Conservation (phyloP, 2,888 invertebrate genomes). For the Ethmia dodecea region DNA sequence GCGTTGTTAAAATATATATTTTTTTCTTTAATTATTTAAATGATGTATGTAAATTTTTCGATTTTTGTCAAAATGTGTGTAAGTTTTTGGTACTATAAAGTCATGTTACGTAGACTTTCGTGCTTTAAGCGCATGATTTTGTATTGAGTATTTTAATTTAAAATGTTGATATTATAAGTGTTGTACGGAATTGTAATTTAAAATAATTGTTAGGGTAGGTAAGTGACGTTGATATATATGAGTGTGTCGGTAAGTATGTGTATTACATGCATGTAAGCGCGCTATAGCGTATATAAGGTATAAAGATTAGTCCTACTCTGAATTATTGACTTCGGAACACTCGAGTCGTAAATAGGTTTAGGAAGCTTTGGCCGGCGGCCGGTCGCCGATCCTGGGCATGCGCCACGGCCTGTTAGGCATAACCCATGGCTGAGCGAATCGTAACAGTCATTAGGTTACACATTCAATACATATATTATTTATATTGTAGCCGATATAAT, state of each 20-base stretch:
- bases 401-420: constrained; percentile 46
- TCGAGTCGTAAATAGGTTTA: too few relatives aligned
- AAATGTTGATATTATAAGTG: constrained; percentile 51
- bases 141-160: constrained; percentile 57
- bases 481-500: constrained; percentile 61
- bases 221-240: constrained; percentile 35
- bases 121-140: constrained; percentile 70
- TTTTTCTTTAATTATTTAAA: constrained; percentile 27
- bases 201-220: constrained; percentile 29
- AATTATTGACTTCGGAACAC: too few relatives aligned
- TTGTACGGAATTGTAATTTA: constrained; percentile 58
- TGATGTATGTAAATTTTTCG: constrained; percentile 34
- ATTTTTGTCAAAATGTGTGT: constrained; percentile 27
- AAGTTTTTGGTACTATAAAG: constrained; percentile 32
- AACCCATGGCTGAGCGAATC: constrained; percentile 61
- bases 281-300: too few relatives aligned
- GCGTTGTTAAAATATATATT: constrained; percentile 35
- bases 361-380: too few relatives aligned
- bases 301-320: too few relatives aligned
- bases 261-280: constrained; percentile 2
- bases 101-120: constrained; percentile 53
- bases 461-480: constrained; percentile 58
- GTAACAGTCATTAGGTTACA: constrained; percentile 67
- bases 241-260: constrained; percentile 16
- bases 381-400: too few relatives aligned